These are phyloP conservation scores for Temnothorax curvispinosus DNA, from an alignment of 1,140 invertebrate genomes.

Conservation along the genomic window DNA sequence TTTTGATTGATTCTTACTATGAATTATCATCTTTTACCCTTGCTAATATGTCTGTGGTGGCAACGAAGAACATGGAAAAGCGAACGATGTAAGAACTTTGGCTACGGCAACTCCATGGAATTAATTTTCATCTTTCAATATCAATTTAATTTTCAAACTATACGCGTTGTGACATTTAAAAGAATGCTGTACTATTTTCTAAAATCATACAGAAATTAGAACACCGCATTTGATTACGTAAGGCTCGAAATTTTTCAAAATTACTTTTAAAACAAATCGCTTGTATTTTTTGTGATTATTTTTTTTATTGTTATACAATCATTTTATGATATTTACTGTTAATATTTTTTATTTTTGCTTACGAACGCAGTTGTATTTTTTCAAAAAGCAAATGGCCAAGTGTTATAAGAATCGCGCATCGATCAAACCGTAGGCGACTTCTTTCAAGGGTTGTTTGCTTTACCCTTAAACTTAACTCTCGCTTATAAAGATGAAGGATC, in stretches of 20 bases:
- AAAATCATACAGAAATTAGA: neutral
- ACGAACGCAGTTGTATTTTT: constrained; percentile 8
- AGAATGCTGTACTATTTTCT: neutral
- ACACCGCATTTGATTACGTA: neutral
- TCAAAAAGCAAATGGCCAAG: neutral
- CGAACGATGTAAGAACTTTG: neutral
- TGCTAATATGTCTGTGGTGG: neutral
- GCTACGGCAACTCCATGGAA: neutral
- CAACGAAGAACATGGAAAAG: neutral
- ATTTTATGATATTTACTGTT: neutral
- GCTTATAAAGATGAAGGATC: constrained; percentile 47
- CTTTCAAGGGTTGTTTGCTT: constrained; percentile 56
- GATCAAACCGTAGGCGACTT: constrained; percentile 52
- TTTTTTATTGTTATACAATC: neutral
- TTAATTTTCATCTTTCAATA: constrained; percentile 26
- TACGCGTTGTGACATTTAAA: neutral
- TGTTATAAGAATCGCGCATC: constrained; percentile 44
- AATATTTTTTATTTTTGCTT: constrained; percentile 1
- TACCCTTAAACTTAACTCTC: constrained; percentile 63
- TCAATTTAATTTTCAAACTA: constrained; percentile 30
- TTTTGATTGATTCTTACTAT: neutral
- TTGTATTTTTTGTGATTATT: neutral
- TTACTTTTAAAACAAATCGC: neutral
- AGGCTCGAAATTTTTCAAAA: neutral
- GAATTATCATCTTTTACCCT: constrained; percentile 26